Percentiles rank a stretch among this genome's conserved stretches.
phyloP scores from a whole-genome alignment of 2,113 vertebrate species.

The Mus spicilegus region DNA sequence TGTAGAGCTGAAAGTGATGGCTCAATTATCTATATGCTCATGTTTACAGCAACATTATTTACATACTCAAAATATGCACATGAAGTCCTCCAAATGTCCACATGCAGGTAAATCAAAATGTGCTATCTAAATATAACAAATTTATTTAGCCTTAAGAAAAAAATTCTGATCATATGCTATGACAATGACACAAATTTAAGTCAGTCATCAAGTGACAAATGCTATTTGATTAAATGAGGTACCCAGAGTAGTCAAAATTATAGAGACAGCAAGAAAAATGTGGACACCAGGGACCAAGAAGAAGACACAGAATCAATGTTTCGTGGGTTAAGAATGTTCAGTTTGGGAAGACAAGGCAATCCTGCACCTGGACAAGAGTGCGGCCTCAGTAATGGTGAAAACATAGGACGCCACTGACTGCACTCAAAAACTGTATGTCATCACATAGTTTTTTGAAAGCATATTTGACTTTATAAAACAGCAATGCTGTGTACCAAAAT shows the following conservation, averaged over 20 bases:
- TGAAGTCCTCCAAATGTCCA: background rate
- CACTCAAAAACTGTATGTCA: background rate
- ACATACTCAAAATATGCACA: background rate
- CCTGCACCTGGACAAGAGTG: background rate
- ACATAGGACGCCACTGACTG: background rate
- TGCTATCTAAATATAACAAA: background rate
- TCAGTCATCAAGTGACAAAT: background rate
- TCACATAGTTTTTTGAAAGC: background rate
- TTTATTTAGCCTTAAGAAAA: background rate
- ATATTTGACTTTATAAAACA: background rate
- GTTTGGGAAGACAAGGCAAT: background rate
- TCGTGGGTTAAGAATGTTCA: background rate
- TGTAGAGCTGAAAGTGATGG: background rate
- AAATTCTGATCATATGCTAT: slow-evolving; percentile 1
- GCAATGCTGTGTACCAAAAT: background rate
- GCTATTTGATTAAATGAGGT: background rate
- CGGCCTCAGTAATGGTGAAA: background rate
- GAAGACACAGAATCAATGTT: background rate
- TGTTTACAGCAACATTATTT: background rate
- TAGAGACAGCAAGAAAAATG: background rate
- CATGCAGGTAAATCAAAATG: background rate
- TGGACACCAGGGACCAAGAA: background rate
- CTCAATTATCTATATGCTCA: background rate
- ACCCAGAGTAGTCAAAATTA: background rate
- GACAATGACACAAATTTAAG: background rate